A percentile compares a stretch with the other conserved stretches of the same genome.
phyloP scores from a whole-genome alignment of 2,797 vertebrate species.

The Discoglossus pictus region DNA sequence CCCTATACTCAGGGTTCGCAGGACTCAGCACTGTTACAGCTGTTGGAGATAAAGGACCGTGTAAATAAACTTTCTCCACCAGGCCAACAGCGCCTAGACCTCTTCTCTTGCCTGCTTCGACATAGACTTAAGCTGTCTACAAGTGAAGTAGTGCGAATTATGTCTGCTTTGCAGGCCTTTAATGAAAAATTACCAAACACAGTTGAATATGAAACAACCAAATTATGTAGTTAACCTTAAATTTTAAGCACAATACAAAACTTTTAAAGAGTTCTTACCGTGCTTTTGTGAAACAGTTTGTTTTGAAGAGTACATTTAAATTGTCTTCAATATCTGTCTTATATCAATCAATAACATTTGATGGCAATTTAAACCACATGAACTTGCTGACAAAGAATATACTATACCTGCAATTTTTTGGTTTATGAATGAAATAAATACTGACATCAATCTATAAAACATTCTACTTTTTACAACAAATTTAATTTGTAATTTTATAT shows the following conservation, averaged over 20 bases:
- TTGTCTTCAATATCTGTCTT: slow-evolving; percentile 81
- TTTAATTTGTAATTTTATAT: slow-evolving; percentile 84
- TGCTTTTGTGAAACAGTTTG: slow-evolving; percentile 79
- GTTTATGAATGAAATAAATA: slow-evolving; percentile 81
- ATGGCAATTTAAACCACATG: slow-evolving; percentile 73
- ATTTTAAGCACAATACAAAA: slow-evolving; percentile 74
- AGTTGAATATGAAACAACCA: slow-evolving; percentile 92
- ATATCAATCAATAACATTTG: slow-evolving; percentile 74
- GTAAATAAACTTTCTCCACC: slow-evolving; percentile 93
- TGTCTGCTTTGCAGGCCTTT: slow-evolving; percentile 89
- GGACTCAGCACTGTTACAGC: slow-evolving; percentile 91
- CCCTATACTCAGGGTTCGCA: slow-evolving; percentile 95
- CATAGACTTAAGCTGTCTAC: slow-evolving; percentile 93
- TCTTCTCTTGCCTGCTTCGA: slow-evolving; percentile 92
- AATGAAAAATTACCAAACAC: slow-evolving; percentile 90
- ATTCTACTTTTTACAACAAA: slow-evolving; percentile 83
- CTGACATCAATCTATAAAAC: slow-evolving; percentile 78
- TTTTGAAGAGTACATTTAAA: slow-evolving; percentile 79
- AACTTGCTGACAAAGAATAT: slow-evolving; percentile 77
- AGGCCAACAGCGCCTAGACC: slow-evolving; percentile 86
- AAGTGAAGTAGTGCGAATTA: slow-evolving; percentile 91
- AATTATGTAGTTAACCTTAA: slow-evolving; percentile 95
- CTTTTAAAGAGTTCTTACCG: slow-evolving; percentile 76
- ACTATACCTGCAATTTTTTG: slow-evolving; percentile 70
- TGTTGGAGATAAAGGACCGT: slow-evolving; percentile 90